A percentile compares a stretch with the other conserved stretches of the same genome.
Conservation (phyloP, 2,888 invertebrate genomes). For the Boloria selene region DNA sequence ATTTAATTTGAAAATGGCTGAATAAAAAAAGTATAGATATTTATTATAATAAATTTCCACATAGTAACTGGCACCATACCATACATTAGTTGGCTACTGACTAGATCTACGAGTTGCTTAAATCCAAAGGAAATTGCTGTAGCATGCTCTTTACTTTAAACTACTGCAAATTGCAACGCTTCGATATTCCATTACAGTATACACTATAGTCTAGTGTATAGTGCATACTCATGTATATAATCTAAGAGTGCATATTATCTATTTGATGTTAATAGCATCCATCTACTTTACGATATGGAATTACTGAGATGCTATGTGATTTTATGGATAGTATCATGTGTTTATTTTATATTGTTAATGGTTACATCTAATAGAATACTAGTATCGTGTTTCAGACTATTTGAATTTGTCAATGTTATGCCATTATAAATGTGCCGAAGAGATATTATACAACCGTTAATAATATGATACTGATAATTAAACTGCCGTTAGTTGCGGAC, state of each 20-base stretch:
- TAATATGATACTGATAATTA: conserved; percentile 41
- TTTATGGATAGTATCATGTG: not conserved
- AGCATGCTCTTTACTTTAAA: conserved; percentile 31
- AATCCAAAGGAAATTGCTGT: conserved; percentile 34
- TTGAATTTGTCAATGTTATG: not conserved
- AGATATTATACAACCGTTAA: conserved; percentile 43
- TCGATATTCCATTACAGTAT: conserved; percentile 13
- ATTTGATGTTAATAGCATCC: conserved; percentile 5
- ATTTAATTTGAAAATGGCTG: too few species aligned
- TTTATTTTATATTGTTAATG: not conserved
- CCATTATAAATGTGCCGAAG: not conserved
- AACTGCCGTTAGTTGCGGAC: conserved; percentile 56
- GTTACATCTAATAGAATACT: not conserved
- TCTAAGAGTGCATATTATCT: too few species aligned
- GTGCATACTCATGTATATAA: too few species aligned
- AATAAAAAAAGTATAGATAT: too few species aligned
- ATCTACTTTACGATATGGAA: not conserved
- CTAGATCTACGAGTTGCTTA: too few species aligned
- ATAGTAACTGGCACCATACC: too few species aligned
- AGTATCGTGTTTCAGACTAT: not conserved
- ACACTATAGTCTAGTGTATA: conserved; percentile 4
- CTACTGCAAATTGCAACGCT: conserved; percentile 23
- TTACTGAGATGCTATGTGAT: too few species aligned
- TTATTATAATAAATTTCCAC: too few species aligned
- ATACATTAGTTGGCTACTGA: too few species aligned